Conservation (phyloP, 2,888 invertebrate genomes). For the Balanococcus diminutus region DNA sequence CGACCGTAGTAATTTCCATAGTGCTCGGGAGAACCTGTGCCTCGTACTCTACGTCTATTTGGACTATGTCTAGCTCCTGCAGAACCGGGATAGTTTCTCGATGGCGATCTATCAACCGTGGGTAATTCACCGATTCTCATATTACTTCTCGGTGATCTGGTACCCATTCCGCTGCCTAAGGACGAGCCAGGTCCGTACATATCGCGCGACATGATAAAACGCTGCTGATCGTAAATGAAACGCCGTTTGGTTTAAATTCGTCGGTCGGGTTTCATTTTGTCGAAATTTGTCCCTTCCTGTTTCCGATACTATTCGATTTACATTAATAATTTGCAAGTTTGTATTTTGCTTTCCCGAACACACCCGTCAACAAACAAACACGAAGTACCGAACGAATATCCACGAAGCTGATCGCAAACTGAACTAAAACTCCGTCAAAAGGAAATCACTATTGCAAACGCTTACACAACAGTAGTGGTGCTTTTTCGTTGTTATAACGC, state of each 20-base stretch:
- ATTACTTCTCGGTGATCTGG: slow-evolving; percentile 70
- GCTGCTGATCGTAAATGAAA: neutral
- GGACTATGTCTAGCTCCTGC: slow-evolving; percentile 64
- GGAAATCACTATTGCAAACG: slow-evolving; percentile 46
- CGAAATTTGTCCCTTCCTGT: neutral
- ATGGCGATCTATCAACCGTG: slow-evolving; percentile 88
- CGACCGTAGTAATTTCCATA: slow-evolving; percentile 62
- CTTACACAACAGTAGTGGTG: slow-evolving; percentile 32
- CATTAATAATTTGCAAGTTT: neutral
- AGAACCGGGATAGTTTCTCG: slow-evolving; percentile 74
- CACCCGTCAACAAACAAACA: slow-evolving; percentile 46
- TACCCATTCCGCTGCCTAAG: slow-evolving; percentile 69
- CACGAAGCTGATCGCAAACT: slow-evolving; percentile 51
- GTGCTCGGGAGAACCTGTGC: slow-evolving; percentile 68
- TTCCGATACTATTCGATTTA: neutral
- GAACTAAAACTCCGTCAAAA: slow-evolving; percentile 23
- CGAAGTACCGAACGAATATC: slow-evolving; percentile 30
- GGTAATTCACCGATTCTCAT: slow-evolving; percentile 76
- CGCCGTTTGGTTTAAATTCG: neutral
- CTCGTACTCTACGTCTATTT: slow-evolving; percentile 56
- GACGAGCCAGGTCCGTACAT: slow-evolving; percentile 64
- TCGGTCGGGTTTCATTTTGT: neutral
- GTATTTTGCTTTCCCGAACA: slow-evolving; percentile 45
- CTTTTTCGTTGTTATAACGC: neutral
- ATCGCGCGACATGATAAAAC: slow-evolving; percentile 66